Base-by-base conservation (phyloP, 2,113 vertebrate genomes). In the Python bivittatus region DNA sequence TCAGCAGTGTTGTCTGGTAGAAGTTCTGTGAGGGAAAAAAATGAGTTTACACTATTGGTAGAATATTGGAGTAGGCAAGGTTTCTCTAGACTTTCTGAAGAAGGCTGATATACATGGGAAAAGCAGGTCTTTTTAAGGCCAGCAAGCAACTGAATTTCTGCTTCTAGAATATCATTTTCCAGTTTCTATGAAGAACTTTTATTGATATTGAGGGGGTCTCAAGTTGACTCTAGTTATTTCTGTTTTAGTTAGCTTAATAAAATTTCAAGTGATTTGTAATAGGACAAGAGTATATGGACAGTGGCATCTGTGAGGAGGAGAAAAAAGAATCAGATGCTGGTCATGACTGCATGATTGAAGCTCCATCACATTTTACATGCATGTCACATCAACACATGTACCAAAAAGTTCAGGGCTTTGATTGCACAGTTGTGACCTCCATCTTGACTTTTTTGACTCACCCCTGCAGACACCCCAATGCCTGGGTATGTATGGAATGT, bases 131-230 rank as follows among this genome's bases (percentile, higher is more conserved):
- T 33, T 72, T 72, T 72, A 7, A 72, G 60, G n/a, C 68, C 15
- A 38, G 8, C 15, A 6, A 92, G 9, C 86, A 83, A 91, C 86
- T 85, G 88, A 38, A 88, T 92, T 88, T 53, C n/a, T 88, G 56
- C 17, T 22, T 54, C 7, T 88, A 48, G 11, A 38, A 79, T 52
- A 20, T 92, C 84, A 29, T 84, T 52, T 85, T 91, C 38, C 33
- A 89, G 25, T 88, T 57, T 25, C 86, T 93, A 58, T 6, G 0
- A 0, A 91, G 27, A 79, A 90, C 64, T 48, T 60, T 88, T 57
- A 42, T 9, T 84, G 22, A 84, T n/a, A 44, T 23, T 84, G 33
- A 58, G 38, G 12, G 83, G 72, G 53, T 25, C 23, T 22, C 33
- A 90, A 33, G 68, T 38, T 72, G n/a, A 20, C 38, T 79, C n/a